Evolutionary conservation across 2,888 invertebrate species (phyloP).

Genomic region (Drosophila fungiperda): DNA sequence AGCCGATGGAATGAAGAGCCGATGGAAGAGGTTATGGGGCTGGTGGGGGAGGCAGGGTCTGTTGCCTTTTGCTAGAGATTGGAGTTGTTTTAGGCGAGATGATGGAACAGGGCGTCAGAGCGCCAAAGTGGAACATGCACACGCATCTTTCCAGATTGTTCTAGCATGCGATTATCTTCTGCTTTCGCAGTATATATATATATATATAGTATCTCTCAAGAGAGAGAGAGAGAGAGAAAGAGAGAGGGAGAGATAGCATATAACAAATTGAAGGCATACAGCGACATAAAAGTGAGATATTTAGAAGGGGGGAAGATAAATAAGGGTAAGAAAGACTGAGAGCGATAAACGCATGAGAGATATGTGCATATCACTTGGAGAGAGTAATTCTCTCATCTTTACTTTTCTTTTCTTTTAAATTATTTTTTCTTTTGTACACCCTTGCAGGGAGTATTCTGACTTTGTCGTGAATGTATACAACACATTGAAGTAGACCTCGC

Average conservation of each 20-base stretch:
- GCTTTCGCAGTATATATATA: conserved; percentile 3
- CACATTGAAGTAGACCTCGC: not conserved
- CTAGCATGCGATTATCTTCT: conserved; percentile 33
- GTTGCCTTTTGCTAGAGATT: not conserved
- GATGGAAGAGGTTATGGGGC: not conserved
- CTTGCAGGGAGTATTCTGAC: conserved; percentile 1
- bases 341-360: conserved; percentile 50
- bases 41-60: not conserved
- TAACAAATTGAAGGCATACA: conserved; percentile 1
- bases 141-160: conserved; percentile 22
- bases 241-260: not conserved
- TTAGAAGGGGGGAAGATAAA: conserved; percentile 5
- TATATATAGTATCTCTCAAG: not conserved
- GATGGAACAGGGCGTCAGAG: not conserved
- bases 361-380: conserved; percentile 23
- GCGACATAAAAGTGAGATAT: conserved; percentile 17
- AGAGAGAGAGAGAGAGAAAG: not conserved
- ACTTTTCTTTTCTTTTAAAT: not conserved
- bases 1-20: conserved; percentile 13
- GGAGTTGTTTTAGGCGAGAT: not conserved
- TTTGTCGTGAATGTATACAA: not conserved
- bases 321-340: conserved; percentile 22
- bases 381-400: not conserved
- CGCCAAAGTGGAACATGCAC: conserved; percentile 25
- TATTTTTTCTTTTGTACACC: conserved; percentile 11